These are phyloP conservation scores for Catajapyx aquilonaris DNA, from an alignment of 1,140 invertebrate genomes.

Conservation along the genomic window DNA sequence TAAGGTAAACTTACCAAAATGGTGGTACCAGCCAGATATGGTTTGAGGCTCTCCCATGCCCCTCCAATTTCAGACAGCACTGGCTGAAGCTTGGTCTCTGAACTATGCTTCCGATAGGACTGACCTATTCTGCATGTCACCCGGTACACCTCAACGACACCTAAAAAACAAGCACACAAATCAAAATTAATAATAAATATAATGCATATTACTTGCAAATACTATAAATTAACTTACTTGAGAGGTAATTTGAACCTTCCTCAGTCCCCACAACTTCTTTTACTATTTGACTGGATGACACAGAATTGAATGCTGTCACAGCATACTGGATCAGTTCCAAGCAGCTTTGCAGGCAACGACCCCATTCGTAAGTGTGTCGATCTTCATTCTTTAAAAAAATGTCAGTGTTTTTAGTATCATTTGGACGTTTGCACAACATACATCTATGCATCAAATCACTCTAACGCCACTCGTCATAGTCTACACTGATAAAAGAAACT, in stretches of 20 bases:
- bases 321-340: constrained; percentile 27
- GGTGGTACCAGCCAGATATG: too few species aligned
- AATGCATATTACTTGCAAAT: too few species aligned
- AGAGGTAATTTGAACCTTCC: constrained; percentile 33
- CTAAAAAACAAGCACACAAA: constrained; percentile 16
- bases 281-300: constrained; percentile 28
- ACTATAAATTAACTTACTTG: constrained; percentile 26
- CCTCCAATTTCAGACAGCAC: constrained; percentile 19
- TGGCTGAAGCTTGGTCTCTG: constrained; percentile 15
- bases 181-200: constrained; percentile 1
- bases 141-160: constrained; percentile 25
- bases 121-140: constrained; percentile 20
- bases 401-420: too few species aligned
- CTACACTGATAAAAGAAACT: too few species aligned
- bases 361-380: constrained; percentile 32
- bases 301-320: constrained; percentile 29
- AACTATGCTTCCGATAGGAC: constrained; percentile 17
- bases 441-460: too few species aligned
- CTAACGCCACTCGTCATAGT: too few species aligned
- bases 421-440: too few species aligned
- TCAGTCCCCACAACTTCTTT: constrained; percentile 31
- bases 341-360: constrained; percentile 32
- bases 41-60: constrained; percentile 20
- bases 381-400: constrained; percentile 19
- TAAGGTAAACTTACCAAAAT: too few species aligned